These are phyloP conservation scores for Chiloscyllium plagiosum DNA, from an alignment of 2,113 vertebrate genomes.

Conservation along the genomic window DNA sequence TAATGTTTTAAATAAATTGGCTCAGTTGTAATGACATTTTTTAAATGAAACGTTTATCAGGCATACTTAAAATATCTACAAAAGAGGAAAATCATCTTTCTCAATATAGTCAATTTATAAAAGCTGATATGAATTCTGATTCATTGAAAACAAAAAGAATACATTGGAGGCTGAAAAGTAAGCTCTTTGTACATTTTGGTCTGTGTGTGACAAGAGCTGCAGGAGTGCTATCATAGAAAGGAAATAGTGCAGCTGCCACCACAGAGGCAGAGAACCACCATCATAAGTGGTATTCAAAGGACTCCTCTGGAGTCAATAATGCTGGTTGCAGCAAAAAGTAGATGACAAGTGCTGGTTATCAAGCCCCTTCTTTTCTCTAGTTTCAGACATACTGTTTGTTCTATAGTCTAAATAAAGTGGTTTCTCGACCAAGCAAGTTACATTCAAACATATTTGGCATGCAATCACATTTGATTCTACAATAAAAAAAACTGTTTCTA, in stretches of 20 bases:
- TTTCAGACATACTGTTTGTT: neutral
- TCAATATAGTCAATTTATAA: neutral
- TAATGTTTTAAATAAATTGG: neutral
- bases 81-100: neutral
- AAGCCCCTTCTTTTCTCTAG: neutral
- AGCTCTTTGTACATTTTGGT: neutral
- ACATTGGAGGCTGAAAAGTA: neutral
- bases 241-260: neutral
- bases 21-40: neutral
- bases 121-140: neutral
- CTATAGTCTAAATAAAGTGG: neutral
- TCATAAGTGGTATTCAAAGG: neutral
- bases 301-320: neutral
- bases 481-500: neutral
- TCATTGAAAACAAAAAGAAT: neutral
- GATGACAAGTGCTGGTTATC: neutral
- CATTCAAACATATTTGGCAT: neutral
- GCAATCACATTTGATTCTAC: neutral
- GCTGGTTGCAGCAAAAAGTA: neutral
- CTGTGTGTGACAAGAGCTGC: neutral
- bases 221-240: neutral
- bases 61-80: neutral
- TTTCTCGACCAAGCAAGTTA: neutral
- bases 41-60: neutral
- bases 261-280: neutral